These are phyloP conservation scores for Pluvianellus socialis DNA, from an alignment of 2,113 vertebrate genomes.

Conservation along the genomic window DNA sequence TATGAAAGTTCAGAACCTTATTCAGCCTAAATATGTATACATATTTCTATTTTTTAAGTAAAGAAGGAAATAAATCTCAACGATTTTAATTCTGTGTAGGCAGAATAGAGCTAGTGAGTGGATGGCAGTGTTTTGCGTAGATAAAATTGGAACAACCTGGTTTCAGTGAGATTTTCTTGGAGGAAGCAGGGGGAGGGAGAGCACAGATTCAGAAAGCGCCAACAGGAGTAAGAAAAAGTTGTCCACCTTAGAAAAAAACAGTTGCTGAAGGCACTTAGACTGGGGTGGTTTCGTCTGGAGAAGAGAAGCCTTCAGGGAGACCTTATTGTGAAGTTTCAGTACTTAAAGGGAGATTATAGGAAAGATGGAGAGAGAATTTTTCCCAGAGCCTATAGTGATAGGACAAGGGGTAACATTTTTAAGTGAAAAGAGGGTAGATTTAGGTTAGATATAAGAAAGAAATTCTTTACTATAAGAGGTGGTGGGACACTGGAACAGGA, in stretches of 20 bases:
- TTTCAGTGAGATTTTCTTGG: not conserved
- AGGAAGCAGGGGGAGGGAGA: accelerated
- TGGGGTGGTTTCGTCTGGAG: not conserved
- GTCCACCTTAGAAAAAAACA: not conserved
- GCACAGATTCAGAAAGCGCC: not conserved
- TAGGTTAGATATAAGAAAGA: not conserved
- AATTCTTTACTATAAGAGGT: not conserved
- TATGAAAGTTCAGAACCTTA: not conserved
- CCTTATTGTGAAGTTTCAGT: not conserved
- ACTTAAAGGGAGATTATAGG: not conserved
- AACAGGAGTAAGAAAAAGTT: not conserved
- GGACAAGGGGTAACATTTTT: not conserved
- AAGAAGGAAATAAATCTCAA: not conserved
- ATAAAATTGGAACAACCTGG: not conserved
- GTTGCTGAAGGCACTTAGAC: not conserved
- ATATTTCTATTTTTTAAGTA: not conserved
- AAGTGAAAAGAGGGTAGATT: not conserved
- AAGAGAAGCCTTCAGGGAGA: not conserved
- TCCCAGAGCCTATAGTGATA: not conserved
- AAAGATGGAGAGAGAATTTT: not conserved
- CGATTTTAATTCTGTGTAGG: not conserved
- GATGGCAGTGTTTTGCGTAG: not conserved
- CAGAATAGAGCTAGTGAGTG: not conserved
- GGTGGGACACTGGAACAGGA: not conserved
- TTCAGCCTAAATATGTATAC: not conserved